Evolutionary conservation across 2,888 invertebrate genomes (phyloP).

Genomic region (Tolmerus cingulatus): DNA sequence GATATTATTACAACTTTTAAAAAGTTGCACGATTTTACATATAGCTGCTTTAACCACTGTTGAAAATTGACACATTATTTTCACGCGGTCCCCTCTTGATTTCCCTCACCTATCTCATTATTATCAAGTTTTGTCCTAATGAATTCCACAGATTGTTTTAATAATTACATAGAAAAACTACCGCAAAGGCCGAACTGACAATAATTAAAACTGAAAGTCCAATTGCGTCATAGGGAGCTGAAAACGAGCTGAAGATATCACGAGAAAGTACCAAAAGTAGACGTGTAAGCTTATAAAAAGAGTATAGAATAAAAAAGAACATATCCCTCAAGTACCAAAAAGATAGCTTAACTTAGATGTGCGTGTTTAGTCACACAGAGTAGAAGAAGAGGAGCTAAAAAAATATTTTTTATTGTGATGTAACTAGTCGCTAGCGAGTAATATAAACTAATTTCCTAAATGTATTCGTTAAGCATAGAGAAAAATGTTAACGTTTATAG

Average conservation of each 20-base stretch:
- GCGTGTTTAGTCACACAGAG: neutral
- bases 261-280: neutral
- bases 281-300: neutral
- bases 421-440: neutral
- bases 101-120: neutral
- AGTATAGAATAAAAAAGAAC: neutral
- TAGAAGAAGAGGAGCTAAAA: neutral
- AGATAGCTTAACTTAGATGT: neutral
- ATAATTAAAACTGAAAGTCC: conserved; percentile 4
- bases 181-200: neutral
- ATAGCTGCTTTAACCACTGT: neutral
- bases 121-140: neutral
- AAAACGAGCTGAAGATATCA: neutral
- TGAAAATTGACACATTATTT: neutral
- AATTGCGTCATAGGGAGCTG: neutral
- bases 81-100: neutral
- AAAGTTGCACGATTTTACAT: neutral
- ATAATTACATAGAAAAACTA: neutral
- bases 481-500: neutral
- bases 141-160: neutral
- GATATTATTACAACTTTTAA: neutral
- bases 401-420: conserved; percentile 28
- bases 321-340: conserved; percentile 23
- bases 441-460: neutral
- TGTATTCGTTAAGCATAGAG: neutral